Base-by-base conservation (phyloP, 1,140 invertebrate genomes). In the Nasonia longicornis region DNA sequence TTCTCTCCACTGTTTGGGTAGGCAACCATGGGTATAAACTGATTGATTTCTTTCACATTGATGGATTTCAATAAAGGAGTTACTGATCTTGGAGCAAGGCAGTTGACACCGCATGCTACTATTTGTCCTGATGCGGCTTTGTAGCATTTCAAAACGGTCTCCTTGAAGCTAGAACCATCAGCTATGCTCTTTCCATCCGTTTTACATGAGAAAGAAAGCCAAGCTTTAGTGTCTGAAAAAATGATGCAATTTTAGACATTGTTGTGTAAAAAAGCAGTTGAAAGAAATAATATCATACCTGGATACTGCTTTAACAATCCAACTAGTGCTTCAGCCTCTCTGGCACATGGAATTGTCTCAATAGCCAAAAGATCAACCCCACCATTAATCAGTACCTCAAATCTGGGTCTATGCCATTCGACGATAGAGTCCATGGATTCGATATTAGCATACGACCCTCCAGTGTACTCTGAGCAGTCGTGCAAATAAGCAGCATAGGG, bases 391-490 rank as follows among this genome's bases (percentile, higher is more conserved):
- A 98, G 90, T 11, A 94, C 94, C 76, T 93, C 91, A 10, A 98
- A 94, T 64, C 96, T 92, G 0, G 95, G 94, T 75, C 93, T 91
- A 88, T 98, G 97, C 95, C 96, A 98, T 29, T 95, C 92, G 38
- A 93, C 93, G 82, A 98, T 92, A 74, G 93, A 92, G 85, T 94
- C 90, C 58, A 91, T 89, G 14, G 94, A 91, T 2, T 97, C 93
- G 1, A 87, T 91, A n/a, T 94, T 92, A 0, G 94, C 93, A 86
- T 98, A 99, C 80, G 92, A 93, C 10, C 10, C 48, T 42, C 98
- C 98, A 42, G 92, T 94, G 87, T 98, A 99, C 89, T 99, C 98
- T 0, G 97, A 98, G 14, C 95, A 96, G 89, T 99, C 97, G 86
- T 96, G 94, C 4, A 97, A 91, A 79, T 93, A 94, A 3, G 97